phyloP scores from a whole-genome alignment of 2,888 invertebrate species.

The Alviniconcha strummeri region DNA sequence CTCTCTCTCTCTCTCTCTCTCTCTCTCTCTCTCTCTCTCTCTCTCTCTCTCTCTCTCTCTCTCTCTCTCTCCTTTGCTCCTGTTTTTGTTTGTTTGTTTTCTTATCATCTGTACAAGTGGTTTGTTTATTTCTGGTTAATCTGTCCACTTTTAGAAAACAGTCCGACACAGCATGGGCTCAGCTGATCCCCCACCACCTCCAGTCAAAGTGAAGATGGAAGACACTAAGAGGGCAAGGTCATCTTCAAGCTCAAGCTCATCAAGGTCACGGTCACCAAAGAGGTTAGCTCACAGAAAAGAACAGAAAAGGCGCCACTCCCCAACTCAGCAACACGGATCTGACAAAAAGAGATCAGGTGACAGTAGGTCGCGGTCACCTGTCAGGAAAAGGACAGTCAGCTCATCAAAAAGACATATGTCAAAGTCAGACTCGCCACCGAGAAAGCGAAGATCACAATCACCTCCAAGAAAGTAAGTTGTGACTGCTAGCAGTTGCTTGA shows the following conservation, averaged over 20 bases:
- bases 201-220: slow-evolving; percentile 28
- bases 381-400: slow-evolving; percentile 8
- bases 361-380: slow-evolving; percentile 31
- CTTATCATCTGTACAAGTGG: no score
- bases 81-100: no score
- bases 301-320: neutral
- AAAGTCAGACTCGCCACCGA: slow-evolving; percentile 18
- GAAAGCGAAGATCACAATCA: slow-evolving; percentile 18
- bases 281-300: slow-evolving; percentile 13
- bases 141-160: slow-evolving; percentile 19
- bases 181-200: slow-evolving; percentile 29
- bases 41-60: neutral
- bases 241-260: slow-evolving; percentile 43
- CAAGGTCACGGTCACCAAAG: slow-evolving; percentile 44
- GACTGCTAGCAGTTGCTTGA: no score
- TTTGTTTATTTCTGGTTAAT: no score
- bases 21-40: neutral
- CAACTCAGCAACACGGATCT: neutral
- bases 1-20: no score
- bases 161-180: slow-evolving; percentile 8
- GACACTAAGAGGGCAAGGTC: slow-evolving; percentile 39
- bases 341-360: slow-evolving; percentile 2
- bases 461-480: slow-evolving; percentile 25
- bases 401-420: slow-evolving; percentile 2
- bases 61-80: no score